These are phyloP conservation scores for Montipora capitata DNA, from an alignment of 92 coral and sea anemone species.

Conservation along the genomic window DNA sequence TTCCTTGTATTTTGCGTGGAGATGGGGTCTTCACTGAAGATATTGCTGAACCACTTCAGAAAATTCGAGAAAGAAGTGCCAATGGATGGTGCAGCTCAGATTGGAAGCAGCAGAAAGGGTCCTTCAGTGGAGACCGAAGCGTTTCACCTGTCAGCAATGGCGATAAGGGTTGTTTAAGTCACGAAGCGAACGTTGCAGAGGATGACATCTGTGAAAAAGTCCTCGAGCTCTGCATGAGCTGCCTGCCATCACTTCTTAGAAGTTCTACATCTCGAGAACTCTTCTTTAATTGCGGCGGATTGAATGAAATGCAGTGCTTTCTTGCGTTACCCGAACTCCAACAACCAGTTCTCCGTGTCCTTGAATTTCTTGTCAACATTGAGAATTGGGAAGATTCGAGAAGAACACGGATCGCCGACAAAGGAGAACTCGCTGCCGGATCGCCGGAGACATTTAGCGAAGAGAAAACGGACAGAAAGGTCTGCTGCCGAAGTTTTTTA, in stretches of 20 bases:
- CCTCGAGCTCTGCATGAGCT: slow-evolving; percentile 71
- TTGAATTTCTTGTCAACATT: slow-evolving; percentile 78
- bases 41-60: slow-evolving; percentile 37
- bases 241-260: slow-evolving; percentile 71
- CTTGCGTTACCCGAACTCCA: slow-evolving; percentile 81
- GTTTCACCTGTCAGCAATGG: slow-evolving; percentile 1
- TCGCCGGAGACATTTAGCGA: slow-evolving; percentile 48
- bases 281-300: slow-evolving; percentile 88
- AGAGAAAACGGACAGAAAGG: slow-evolving; percentile 46
- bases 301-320: slow-evolving; percentile 80
- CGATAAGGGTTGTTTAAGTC: neutral
- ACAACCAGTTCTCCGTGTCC: slow-evolving; percentile 79
- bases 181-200: neutral
- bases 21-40: slow-evolving; percentile 51
- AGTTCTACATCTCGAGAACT: slow-evolving; percentile 71
- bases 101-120: slow-evolving; percentile 21
- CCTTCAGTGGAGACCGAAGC: slow-evolving; percentile 15
- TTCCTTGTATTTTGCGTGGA: slow-evolving; percentile 89
- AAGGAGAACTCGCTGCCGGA: slow-evolving; percentile 21
- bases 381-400: slow-evolving; percentile 63
- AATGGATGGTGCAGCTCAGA: slow-evolving; percentile 15
- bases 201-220: slow-evolving; percentile 62
- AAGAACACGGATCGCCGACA: slow-evolving; percentile 4
- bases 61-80: slow-evolving; percentile 17
- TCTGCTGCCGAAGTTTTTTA: slow-evolving; percentile 65